Evolutionary conservation across 2,888 invertebrate genomes (phyloP).

Genomic region (Gryllus longicercus): DNA sequence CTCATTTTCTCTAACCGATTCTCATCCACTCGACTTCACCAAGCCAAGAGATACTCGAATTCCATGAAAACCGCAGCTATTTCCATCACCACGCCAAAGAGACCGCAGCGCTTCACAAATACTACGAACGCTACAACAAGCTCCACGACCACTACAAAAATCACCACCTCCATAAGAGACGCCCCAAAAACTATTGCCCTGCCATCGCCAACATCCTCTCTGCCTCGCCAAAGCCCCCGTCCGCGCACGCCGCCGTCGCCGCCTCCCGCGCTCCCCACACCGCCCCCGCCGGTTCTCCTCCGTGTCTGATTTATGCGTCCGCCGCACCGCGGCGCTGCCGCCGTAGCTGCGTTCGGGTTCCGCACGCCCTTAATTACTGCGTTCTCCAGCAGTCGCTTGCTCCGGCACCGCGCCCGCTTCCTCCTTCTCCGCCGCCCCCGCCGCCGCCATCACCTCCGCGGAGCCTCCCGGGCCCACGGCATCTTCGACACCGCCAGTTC

Average conservation of each 20-base stretch:
- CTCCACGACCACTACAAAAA: too few relatives aligned
- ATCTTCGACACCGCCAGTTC: not conserved
- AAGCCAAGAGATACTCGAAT: too few relatives aligned
- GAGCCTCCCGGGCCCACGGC: not conserved
- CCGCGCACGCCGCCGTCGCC: not conserved
- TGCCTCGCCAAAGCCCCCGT: too few relatives aligned
- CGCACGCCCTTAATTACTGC: not conserved
- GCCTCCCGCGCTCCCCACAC: not conserved
- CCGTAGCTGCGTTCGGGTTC: not conserved
- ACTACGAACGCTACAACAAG: too few relatives aligned
- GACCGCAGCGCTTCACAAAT: too few relatives aligned
- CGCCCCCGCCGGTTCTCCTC: not conserved
- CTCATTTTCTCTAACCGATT: too few relatives aligned
- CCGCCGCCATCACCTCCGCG: not conserved
- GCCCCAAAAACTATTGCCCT: too few relatives aligned
- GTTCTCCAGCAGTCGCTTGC: slow-evolving; percentile 3
- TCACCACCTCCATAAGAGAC: too few relatives aligned
- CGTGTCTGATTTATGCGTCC: not conserved
- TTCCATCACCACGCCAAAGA: too few relatives aligned
- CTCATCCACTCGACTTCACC: too few relatives aligned
- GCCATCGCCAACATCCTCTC: too few relatives aligned
- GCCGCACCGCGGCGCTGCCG: not conserved
- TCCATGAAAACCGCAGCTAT: too few relatives aligned
- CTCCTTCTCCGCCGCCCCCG: not conserved
- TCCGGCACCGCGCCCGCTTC: not conserved